Evolutionary conservation across 92 coral and sea anemone species (phyloP), one percentile per base, ranked within the genome.

Genomic region (Paramuricea clavata): DNA sequence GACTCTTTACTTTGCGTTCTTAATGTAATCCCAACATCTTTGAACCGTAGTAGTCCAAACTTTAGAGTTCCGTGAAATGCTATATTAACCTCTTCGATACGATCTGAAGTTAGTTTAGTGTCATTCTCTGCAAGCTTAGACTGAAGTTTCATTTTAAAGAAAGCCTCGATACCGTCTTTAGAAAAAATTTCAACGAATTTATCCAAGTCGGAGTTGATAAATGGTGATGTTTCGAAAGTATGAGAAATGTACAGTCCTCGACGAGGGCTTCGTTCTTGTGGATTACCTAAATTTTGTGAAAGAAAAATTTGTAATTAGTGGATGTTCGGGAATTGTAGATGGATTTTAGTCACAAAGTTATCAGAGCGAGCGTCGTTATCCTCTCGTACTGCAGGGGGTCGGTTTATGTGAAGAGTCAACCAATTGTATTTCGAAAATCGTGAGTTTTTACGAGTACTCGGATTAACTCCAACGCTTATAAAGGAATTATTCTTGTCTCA

Each of bases 161-260:
- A 31, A 21, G 47, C 84, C 1, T 47, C 26, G 31, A 79, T 59
- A 6, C 52, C 49, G 42, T 47, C 26, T 44, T 22, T 27, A 0
- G 71, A n/a, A 22, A 50, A n/a, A 22, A n/a, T 15, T 25, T 79
- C 84, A 17, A 79, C 71, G 36, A 79, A 57, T 28, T 61, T 41
- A 30, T 21, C 57, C 84, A 57, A 61, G 33, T 59, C 56, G 15
- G 84, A 79, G 32, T 22, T 19, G 13, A 59, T 12, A 28, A 79
- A 79, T 6, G 84, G 84, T 16, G 15, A 34, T 19, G 59, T 44
- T 36, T 79, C 57, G 31, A 36, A 30, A 36, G 57, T 6, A 26
- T 57, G 50, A 1, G 71, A 57, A 56, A 79, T 19, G 19, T 79
- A 79, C 34, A 57, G 59, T 21, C 73, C 84, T 42, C n/a, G 19